Evolutionary conservation across 1,140 invertebrate genomes (phyloP).

Genomic region (Wasmannia auropunctata): DNA sequence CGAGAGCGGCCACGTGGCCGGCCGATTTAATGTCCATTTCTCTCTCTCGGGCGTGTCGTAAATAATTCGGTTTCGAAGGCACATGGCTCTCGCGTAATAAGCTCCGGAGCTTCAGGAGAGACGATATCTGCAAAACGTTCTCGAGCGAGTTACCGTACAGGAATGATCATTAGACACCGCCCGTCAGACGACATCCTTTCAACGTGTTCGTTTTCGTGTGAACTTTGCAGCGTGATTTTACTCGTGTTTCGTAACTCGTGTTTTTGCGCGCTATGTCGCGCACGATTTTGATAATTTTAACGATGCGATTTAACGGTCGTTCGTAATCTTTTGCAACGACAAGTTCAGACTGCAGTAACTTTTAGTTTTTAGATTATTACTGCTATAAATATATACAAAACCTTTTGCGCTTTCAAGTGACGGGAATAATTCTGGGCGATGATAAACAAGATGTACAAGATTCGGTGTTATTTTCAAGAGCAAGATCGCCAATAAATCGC

Average conservation of each 20-base stretch:
- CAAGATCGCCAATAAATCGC: background rate
- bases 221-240: background rate
- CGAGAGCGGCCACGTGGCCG: slow-evolving; percentile 44
- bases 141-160: background rate
- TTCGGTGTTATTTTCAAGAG: slow-evolving; percentile 1
- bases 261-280: background rate
- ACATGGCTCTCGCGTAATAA: slow-evolving; percentile 9
- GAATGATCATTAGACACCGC: background rate
- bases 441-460: background rate
- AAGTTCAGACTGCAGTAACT: background rate
- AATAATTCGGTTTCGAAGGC: slow-evolving; percentile 30
- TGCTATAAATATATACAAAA: background rate
- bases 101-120: background rate
- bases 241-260: background rate
- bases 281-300: background rate
- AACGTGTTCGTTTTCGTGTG: background rate
- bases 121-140: background rate
- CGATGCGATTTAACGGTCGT: background rate
- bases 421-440: background rate
- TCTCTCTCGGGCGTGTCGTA: background rate
- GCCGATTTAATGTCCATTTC: slow-evolving; percentile 50
- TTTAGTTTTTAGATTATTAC: background rate
- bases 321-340: background rate
- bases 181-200: background rate
- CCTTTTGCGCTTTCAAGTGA: background rate